Evolutionary conservation across 2,888 invertebrate genomes (phyloP).

Genomic region (Imbricaverruca yamaguchii): DNA sequence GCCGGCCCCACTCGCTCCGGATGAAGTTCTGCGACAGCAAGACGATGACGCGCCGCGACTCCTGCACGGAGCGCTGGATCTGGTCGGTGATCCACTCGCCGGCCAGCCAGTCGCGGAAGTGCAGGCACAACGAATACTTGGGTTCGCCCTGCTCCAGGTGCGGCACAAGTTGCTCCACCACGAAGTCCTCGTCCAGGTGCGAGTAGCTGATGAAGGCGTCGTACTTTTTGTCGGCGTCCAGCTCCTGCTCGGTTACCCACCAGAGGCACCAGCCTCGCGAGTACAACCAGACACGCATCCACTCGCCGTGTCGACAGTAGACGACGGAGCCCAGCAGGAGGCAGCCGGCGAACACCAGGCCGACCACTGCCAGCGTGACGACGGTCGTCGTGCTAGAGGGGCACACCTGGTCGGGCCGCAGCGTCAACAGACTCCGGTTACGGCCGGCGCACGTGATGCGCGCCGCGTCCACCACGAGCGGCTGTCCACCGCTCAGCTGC

Average conservation of each 20-base stretch:
- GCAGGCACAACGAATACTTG: conserved; percentile 61
- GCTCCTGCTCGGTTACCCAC: conserved; percentile 53
- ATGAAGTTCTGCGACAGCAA: conserved; percentile 63
- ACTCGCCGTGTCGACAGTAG: conserved; percentile 39
- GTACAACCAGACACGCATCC: conserved; percentile 61
- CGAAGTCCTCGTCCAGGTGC: conserved; percentile 61
- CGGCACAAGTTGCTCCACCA: conserved; percentile 56
- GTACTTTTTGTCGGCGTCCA: conserved; percentile 58
- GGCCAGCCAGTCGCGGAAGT: conserved; percentile 63
- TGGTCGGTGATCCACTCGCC: conserved; percentile 63
- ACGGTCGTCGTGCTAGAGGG: conserved; percentile 18
- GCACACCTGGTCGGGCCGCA: conserved; percentile 24
- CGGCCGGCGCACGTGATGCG: neutral
- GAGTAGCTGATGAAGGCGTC: conserved; percentile 77
- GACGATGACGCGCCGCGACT: conserved; percentile 61
- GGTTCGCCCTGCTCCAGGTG: conserved; percentile 56
- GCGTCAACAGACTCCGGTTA: neutral
- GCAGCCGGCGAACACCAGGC: conserved; percentile 31
- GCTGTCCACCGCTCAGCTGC: conserved; percentile 34
- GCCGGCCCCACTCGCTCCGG: conserved; percentile 64
- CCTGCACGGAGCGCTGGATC: conserved; percentile 60
- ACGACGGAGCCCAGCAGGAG: conserved; percentile 33
- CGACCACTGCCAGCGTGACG: conserved; percentile 27
- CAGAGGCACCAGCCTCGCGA: conserved; percentile 54
- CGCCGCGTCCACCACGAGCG: conserved; percentile 15